These are phyloP conservation scores for Oscarella lobularis DNA, from an alignment of 37 sponge, comb jelly and placozoan genomes.

Conservation along the genomic window DNA sequence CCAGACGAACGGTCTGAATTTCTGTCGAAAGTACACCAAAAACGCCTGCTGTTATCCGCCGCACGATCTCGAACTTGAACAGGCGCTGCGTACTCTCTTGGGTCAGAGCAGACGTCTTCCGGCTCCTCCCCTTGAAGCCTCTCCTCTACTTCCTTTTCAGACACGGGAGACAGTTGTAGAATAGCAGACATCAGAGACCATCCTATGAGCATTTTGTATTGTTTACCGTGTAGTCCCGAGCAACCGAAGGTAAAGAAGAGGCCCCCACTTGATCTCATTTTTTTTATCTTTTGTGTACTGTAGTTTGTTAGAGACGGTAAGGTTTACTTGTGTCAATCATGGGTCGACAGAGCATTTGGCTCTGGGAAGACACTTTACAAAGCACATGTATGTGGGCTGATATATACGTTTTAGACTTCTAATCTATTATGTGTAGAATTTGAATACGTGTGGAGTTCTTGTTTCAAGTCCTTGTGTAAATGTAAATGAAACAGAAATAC, in stretches of 20 bases:
- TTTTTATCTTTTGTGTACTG: no score
- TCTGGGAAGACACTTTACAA: not conserved
- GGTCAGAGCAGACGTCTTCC: no score
- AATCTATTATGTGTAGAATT: not conserved
- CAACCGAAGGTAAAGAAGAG: not conserved
- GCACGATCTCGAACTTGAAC: not conserved
- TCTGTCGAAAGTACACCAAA: not conserved
- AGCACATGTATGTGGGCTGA: not conserved
- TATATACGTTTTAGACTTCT: not conserved
- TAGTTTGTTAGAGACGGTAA: no score
- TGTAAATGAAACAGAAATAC: no score
- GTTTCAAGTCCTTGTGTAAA: slow-evolving; percentile 1
- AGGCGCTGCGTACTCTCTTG: no score
- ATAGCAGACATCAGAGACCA: not conserved
- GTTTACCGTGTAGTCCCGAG: not conserved
- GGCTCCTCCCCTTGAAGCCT: no score
- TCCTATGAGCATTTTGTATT: not conserved
- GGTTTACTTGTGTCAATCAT: not conserved
- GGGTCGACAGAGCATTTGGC: not conserved
- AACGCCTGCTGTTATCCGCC: slow-evolving; percentile 2
- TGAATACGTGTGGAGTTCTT: not conserved
- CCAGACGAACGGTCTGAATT: not conserved
- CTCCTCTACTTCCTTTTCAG: not conserved
- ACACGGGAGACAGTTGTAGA: not conserved
- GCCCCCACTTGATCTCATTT: no score